phyloP scores from a whole-genome alignment of 2,888 invertebrate genomes.

The Imbricaverruca yamaguchii region DNA sequence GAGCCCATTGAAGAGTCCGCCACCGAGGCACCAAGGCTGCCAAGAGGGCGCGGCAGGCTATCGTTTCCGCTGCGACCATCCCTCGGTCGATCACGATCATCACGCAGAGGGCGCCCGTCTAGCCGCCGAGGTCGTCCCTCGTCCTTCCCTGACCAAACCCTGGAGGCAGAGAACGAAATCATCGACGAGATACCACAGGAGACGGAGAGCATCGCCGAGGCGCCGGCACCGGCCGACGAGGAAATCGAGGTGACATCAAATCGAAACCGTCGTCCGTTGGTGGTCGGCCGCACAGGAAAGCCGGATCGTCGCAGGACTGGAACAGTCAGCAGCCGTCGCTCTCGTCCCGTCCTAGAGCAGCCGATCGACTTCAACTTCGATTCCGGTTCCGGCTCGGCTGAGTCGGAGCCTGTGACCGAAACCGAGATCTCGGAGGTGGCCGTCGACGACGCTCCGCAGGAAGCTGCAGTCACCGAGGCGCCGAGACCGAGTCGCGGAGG shows the following conservation, averaged over 20 bases:
- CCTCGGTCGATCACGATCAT: too few relatives aligned
- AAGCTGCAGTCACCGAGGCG: background rate
- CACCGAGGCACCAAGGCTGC: too few relatives aligned
- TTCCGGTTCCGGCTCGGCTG: too few relatives aligned
- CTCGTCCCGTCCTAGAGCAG: background rate
- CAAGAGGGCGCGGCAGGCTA: too few relatives aligned
- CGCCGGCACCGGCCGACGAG: constrained; percentile 36
- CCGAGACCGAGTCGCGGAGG: too few relatives aligned
- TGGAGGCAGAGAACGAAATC: background rate
- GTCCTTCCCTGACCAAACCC: background rate
- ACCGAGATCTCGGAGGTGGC: background rate
- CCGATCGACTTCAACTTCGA: background rate
- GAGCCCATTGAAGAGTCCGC: too few relatives aligned
- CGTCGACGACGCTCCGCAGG: background rate
- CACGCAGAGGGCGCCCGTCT: background rate
- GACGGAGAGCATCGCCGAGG: constrained; percentile 65
- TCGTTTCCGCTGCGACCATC: too few relatives aligned
- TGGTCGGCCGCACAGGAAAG: background rate
- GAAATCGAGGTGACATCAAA: background rate
- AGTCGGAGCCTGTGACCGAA: background rate
- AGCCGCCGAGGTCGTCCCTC: background rate
- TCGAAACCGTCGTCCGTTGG: too few relatives aligned
- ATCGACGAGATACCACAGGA: background rate
- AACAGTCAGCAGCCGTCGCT: background rate
- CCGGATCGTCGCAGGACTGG: background rate